Percentiles rank a stretch among this genome's conserved stretches.
Conservation (phyloP, 2,888 invertebrate species). For the Antheraea assamensis region DNA sequence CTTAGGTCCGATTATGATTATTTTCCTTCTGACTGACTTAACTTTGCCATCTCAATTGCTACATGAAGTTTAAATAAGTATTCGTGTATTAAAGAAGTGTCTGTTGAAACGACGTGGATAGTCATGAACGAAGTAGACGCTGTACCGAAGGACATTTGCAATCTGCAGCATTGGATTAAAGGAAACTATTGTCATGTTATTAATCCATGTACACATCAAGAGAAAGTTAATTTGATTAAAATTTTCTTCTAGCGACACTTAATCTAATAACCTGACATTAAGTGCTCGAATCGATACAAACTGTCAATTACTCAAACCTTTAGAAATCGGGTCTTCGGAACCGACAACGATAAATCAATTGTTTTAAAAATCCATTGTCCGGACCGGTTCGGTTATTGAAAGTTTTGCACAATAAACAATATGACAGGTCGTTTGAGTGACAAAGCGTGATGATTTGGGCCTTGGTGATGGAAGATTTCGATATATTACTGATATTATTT, state of each 20-base stretch:
- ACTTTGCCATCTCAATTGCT: background rate
- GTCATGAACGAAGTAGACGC: background rate
- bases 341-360: slow-evolving; percentile 26
- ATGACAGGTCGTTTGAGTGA: slow-evolving; percentile 27
- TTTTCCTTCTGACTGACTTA: background rate
- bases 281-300: background rate
- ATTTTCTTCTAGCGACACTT: background rate
- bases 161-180: background rate
- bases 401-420: slow-evolving; percentile 16
- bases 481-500: slow-evolving; percentile 13
- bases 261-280: slow-evolving; percentile 11
- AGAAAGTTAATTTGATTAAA: background rate
- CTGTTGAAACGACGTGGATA: background rate
- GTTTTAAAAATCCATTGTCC: slow-evolving; percentile 27
- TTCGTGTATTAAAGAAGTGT: background rate
- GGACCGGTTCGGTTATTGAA: slow-evolving; percentile 28
- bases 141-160: background rate
- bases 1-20: no score
- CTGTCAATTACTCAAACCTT: slow-evolving; percentile 16
- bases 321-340: slow-evolving; percentile 10
- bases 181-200: background rate
- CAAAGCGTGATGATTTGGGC: slow-evolving; percentile 43
- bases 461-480: slow-evolving; percentile 34
- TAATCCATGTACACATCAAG: background rate
- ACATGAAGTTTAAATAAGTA: background rate